Evolutionary conservation across 1,140 invertebrate genomes (phyloP), one percentile per base, ranked within the genome.

Genomic region (Panagrolaimus sp.): DNA sequence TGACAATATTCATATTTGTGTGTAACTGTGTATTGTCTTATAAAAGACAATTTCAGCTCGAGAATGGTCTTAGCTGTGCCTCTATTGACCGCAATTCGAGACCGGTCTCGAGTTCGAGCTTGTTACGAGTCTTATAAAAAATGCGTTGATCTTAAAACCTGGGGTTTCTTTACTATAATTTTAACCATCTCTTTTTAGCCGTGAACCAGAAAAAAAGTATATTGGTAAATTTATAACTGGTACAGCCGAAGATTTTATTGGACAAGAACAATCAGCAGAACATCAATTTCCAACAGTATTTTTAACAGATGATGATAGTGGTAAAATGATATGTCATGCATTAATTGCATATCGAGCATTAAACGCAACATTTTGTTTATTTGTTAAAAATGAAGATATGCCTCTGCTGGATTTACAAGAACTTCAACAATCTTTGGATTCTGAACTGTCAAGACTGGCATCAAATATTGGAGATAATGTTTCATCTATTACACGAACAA

Each of bases 301-400:
- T 45, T 20, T 73, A n/a, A 43, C 23, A 23, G 53, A 57, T 5
- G 53, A 63, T 2, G 31, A 46, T 3, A 38, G 7, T 38, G 23
- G 25, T n/a, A 27, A 71, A 11, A 27, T 71, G n/a, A 2, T 14
- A n/a, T 25, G 25, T 45, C 38, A 71, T 16, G 67, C 73, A 20
- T 27, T 75, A 51, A 27, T 73, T 25, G 73, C 66, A 4, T 73
- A 73, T 47, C 64, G 72, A 11, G 51, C 63, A 5, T 9, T 72
- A 27, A 73, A 68, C 16, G 72, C 72, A 27, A 73, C 72, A 5
- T 25, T 65, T 25, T 73, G 72, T 63, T 66, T 74, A 23, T 74
- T 73, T 38, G 66, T 73, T 27, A 25, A 61, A 11, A 38, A 7
- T n/a, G 51, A 57, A 57, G 51, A 57, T 20, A 20, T 27, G 9